phyloP scores from a whole-genome alignment of 2,797 vertebrate genomes.

The Tangara arthus region DNA sequence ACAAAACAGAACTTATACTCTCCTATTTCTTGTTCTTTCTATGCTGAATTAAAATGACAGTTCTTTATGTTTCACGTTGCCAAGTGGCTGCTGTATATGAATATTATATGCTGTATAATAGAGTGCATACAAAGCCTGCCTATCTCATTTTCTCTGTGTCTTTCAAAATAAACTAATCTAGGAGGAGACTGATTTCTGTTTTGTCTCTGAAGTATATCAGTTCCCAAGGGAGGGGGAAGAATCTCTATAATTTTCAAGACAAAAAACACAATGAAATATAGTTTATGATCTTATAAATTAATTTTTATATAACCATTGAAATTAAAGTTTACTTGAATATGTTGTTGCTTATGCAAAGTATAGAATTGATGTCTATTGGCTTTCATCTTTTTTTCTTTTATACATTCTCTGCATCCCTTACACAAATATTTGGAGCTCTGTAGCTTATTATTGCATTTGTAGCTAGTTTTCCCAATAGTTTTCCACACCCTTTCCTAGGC shows the following conservation, averaged over 20 bases:
- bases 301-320: background rate
- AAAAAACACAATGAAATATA: accelerated
- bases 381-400: background rate
- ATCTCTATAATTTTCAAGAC: background rate
- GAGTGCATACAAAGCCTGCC: background rate
- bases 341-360: background rate
- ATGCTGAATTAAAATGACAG: constrained; percentile 59
- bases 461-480: background rate
- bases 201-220: background rate
- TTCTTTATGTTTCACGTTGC: constrained; percentile 46
- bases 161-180: background rate
- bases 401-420: background rate
- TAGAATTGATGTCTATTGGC: background rate
- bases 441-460: background rate
- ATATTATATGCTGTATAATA: background rate
- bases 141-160: background rate
- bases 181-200: background rate
- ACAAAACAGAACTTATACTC: background rate
- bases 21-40: constrained; percentile 31
- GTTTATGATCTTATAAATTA: background rate
- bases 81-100: constrained; percentile 17
- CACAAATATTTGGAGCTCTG: background rate
- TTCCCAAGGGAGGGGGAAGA: background rate
- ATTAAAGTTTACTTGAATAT: background rate
- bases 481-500: background rate